A percentile compares a stretch with the other conserved stretches of the same genome.
Evolutionary conservation across 2,888 invertebrate species (phyloP).

Genomic region (Aelia acuminata): DNA sequence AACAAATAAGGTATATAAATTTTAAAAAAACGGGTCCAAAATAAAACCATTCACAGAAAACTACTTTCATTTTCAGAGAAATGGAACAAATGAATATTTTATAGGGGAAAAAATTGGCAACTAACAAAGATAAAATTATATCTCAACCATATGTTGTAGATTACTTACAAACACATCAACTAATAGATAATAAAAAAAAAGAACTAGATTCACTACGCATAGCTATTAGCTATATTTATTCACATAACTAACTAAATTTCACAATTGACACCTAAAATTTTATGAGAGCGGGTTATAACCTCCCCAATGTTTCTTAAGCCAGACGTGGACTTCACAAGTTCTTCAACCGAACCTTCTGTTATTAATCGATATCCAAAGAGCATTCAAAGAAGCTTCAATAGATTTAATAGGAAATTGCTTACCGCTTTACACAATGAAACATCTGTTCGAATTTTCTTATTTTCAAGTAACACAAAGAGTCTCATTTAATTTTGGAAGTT

Average conservation of each 20-base stretch:
- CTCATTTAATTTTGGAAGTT: too few species aligned
- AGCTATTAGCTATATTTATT: neutral
- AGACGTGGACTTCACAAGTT: conserved; percentile 37
- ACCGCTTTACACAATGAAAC: too few species aligned
- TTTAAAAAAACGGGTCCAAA: neutral
- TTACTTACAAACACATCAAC: neutral
- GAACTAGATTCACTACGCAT: neutral
- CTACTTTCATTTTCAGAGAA: neutral
- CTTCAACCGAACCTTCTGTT: neutral
- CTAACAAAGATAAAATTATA: neutral
- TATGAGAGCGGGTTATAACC: neutral
- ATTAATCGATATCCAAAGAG: conserved; percentile 2
- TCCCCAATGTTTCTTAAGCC: neutral
- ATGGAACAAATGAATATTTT: too few species aligned
- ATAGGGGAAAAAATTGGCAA: neutral
- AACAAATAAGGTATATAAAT: neutral
- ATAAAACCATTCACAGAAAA: neutral
- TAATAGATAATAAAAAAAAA: neutral
- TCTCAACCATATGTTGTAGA: neutral
- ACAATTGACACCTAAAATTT: neutral
- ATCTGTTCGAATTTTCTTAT: too few species aligned
- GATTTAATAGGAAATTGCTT: too few species aligned
- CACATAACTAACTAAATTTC: neutral
- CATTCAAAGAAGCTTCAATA: neutral
- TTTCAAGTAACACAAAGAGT: too few species aligned